phyloP scores from a whole-genome alignment of 2,888 invertebrate species.

The Platynereis dumerilii region DNA sequence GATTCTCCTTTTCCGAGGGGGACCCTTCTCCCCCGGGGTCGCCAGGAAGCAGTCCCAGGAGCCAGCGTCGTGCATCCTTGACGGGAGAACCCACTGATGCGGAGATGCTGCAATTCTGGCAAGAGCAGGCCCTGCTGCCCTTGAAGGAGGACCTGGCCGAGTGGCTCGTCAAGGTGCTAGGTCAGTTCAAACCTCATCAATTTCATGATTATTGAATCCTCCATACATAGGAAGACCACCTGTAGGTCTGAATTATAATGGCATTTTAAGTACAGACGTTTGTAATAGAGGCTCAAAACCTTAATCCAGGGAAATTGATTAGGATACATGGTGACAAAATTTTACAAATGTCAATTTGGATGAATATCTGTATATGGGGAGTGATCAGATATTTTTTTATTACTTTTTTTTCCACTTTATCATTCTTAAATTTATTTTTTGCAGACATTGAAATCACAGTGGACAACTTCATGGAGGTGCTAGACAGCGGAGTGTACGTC shows the following conservation, averaged over 20 bases:
- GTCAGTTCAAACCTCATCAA: too few species aligned
- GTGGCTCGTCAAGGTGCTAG: constrained; percentile 85
- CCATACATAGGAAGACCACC: too few species aligned
- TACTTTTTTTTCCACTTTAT: too few species aligned
- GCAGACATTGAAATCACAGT: constrained; percentile 71
- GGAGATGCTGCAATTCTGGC: constrained; percentile 77
- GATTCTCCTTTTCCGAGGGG: background rate
- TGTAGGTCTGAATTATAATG: too few species aligned
- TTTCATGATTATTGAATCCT: too few species aligned
- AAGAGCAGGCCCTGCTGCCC: constrained; percentile 80
- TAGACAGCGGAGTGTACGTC: constrained; percentile 84
- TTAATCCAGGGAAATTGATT: too few species aligned
- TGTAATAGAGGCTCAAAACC: too few species aligned
- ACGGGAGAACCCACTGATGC: constrained; percentile 20
- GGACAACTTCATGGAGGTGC: constrained; percentile 79
- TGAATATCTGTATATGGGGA: too few species aligned
- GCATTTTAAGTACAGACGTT: too few species aligned
- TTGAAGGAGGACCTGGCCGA: constrained; percentile 86
- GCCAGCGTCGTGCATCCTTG: constrained; percentile 10
- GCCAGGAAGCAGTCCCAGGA: background rate
- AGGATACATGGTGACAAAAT: too few species aligned
- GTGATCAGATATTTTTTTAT: too few species aligned
- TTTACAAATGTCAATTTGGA: too few species aligned
- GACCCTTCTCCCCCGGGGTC: constrained; percentile 1
- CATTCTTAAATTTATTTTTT: constrained; percentile 11